Conservation (phyloP, 2,888 invertebrate genomes). For the Orthosia gracilis region DNA sequence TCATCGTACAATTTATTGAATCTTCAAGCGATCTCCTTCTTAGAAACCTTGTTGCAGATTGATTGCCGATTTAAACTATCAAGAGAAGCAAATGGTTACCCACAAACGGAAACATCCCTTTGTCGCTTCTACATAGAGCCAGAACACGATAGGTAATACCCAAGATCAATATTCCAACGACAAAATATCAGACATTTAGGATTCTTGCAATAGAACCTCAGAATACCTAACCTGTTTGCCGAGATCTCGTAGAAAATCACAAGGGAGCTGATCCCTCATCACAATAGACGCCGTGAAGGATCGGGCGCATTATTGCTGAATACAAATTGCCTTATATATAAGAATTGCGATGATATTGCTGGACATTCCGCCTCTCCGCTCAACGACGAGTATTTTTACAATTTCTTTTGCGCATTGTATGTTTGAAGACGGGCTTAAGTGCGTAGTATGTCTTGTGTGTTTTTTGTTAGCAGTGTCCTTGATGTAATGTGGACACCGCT, state of each 20-base stretch:
- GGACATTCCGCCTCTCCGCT: conserved; percentile 54
- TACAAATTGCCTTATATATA: conserved; percentile 74
- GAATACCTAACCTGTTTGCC: conserved; percentile 13
- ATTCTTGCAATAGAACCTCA: background rate
- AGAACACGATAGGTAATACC: background rate
- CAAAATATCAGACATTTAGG: conserved; percentile 13
- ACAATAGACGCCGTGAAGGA: conserved; percentile 57
- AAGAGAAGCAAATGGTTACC: too few relatives aligned
- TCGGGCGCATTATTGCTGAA: conserved; percentile 68
- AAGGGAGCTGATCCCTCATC: conserved; percentile 49
- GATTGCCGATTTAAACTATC: too few relatives aligned
- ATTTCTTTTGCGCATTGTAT: conserved; percentile 44
- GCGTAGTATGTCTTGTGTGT: conserved; percentile 28
- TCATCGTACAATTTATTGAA: too few relatives aligned
- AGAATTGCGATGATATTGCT: conserved; percentile 68
- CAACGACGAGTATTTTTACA: conserved; percentile 54
- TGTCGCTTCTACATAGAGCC: background rate
- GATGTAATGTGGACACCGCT: background rate
- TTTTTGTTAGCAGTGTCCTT: background rate
- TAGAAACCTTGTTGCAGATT: too few relatives aligned
- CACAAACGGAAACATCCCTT: too few relatives aligned
- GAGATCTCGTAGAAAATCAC: conserved; percentile 45
- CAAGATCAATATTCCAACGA: conserved; percentile 15
- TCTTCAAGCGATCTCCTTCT: too few relatives aligned
- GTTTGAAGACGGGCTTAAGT: conserved; percentile 19